Evolutionary conservation across 2,113 vertebrate genomes (phyloP).

Genomic region (Montifringilla adamsi): DNA sequence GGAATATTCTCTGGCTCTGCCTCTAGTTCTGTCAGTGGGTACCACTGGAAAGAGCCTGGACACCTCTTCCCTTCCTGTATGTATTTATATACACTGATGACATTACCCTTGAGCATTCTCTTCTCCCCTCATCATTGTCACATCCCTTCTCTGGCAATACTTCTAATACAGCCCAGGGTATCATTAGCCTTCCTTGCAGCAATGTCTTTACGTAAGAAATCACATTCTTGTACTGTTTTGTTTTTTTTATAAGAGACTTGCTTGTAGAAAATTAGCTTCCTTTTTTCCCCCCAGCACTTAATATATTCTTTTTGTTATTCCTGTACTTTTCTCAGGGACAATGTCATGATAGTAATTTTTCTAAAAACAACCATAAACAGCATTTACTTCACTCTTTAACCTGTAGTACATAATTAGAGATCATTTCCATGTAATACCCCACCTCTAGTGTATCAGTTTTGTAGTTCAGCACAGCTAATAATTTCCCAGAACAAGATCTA

Average conservation of each 20-base stretch:
- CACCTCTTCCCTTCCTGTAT: not conserved
- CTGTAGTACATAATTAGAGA: not conserved
- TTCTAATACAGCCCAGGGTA: not conserved
- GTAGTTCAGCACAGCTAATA: not conserved
- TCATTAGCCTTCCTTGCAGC: not conserved
- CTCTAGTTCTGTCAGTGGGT: not conserved
- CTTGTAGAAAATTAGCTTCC: not conserved
- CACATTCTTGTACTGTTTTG: not conserved
- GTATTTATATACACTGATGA: not conserved
- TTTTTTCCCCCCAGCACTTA: fast-evolving
- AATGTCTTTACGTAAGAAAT: not conserved
- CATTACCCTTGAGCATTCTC: not conserved
- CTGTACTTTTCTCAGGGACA: not conserved
- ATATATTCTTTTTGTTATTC: not conserved
- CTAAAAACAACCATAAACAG: not conserved
- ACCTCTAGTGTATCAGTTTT: not conserved
- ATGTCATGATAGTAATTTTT: not conserved
- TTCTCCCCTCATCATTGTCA: not conserved
- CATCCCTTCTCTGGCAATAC: not conserved
- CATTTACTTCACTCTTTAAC: not conserved
- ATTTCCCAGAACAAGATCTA: not conserved
- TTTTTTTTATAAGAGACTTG: not conserved
- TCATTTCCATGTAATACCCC: not conserved
- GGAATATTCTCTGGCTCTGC: not conserved
- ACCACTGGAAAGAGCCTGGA: not conserved